Percentiles rank a stretch among this genome's conserved stretches.
Conservation (phyloP, 2,888 invertebrate genomes). For the Cosmia trapezina region DNA sequence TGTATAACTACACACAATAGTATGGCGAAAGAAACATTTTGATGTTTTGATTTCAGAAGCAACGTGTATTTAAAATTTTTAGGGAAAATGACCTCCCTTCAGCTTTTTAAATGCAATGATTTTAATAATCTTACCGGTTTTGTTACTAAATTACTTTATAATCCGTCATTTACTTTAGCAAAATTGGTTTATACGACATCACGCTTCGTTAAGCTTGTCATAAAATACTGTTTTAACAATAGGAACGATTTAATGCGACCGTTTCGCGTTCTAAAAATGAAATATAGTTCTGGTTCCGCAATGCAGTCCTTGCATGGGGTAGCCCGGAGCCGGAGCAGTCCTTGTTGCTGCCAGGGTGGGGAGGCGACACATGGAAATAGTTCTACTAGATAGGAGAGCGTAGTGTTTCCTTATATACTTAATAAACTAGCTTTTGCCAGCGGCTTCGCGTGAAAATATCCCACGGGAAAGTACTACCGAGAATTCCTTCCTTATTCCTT, state of each 20-base stretch:
- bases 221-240: slow-evolving; percentile 83
- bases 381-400: slow-evolving; percentile 53
- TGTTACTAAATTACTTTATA: slow-evolving; percentile 31
- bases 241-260: slow-evolving; percentile 80
- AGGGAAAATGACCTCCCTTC: background rate
- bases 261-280: slow-evolving; percentile 87
- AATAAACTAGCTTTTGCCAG: no score
- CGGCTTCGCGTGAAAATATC: no score
- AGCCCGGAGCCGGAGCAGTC: slow-evolving; percentile 68
- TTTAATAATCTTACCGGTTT: slow-evolving; percentile 38
- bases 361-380: slow-evolving; percentile 58
- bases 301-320: slow-evolving; percentile 87
- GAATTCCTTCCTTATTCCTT: no score
- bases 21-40: slow-evolving; percentile 29
- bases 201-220: slow-evolving; percentile 82
- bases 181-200: slow-evolving; percentile 69
- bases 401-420: slow-evolving; percentile 3
- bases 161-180: slow-evolving; percentile 45
- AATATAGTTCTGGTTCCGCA: slow-evolving; percentile 87
- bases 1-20: slow-evolving; percentile 10
- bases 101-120: slow-evolving; percentile 11
- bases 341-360: slow-evolving; percentile 56
- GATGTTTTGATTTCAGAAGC: slow-evolving; percentile 18
- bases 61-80: slow-evolving; percentile 15
- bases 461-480: no score